Conservation (phyloP, 1,140 invertebrate species). For the Drosophila sturtevanti region DNA sequence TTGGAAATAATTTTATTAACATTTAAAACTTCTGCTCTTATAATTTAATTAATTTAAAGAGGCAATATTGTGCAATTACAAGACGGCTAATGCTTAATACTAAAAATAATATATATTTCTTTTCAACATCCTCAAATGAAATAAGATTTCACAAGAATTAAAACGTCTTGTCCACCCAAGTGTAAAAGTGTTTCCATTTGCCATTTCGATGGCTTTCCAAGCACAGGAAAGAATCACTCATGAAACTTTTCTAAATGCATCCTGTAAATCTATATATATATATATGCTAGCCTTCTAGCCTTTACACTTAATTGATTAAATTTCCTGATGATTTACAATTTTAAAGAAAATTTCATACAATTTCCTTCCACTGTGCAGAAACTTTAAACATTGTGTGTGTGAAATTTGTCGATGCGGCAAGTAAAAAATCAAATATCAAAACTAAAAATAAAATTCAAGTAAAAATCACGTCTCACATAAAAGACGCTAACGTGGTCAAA, state of each 20-base stretch:
- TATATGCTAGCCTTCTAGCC: not conserved
- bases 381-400: not conserved
- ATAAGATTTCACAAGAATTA: too few species aligned
- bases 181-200: too few species aligned
- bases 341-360: constrained; percentile 44
- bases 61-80: too few species aligned
- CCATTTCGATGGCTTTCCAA: too few species aligned
- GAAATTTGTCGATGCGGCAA: constrained; percentile 15
- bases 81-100: too few species aligned
- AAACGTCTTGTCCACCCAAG: too few species aligned
- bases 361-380: not conserved
- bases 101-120: too few species aligned
- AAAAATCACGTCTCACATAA: constrained; percentile 74
- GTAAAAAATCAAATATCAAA: constrained; percentile 40
- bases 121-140: too few species aligned
- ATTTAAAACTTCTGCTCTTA: too few species aligned
- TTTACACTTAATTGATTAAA: constrained; percentile 32
- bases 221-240: too few species aligned
- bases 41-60: too few species aligned
- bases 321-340: constrained; percentile 41
- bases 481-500: constrained; percentile 74
- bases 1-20: too few species aligned
- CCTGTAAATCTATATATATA: not conserved
- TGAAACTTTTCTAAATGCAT: not conserved
- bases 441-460: constrained; percentile 60